Evolutionary conservation across 2,888 invertebrate genomes (phyloP), one percentile per base, ranked within the genome.

Genomic region (Listrodromus nycthemerus): DNA sequence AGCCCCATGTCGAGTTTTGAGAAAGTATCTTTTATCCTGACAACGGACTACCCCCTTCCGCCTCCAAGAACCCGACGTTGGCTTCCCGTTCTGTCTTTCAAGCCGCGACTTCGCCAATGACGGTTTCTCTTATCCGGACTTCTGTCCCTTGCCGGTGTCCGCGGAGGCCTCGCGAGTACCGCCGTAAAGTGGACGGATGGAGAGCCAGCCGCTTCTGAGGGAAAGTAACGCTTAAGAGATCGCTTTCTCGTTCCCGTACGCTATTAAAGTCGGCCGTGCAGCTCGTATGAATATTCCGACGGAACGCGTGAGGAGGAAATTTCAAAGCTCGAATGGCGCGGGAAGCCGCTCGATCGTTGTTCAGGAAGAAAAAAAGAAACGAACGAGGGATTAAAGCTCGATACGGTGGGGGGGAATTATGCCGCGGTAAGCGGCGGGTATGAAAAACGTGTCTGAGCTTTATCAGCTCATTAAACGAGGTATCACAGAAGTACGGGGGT

Each of bases 1-100:
- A 88, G 87, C 82, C 85, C 37, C 63, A 65, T 80, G 69, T 66
- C 75, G 78, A 88, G 87, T 88, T 41, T 89, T 88, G 82, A 87
- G 87, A 89, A 81, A 76, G 74, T 74, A 78, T 75, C 65, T 24
- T 65, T 75, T 48, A 48, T 30, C 74, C 50, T 21, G 74, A 74
- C 63, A 13, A 50, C 24, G 48, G 41, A 16, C 52, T 74, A 63
- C 19, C 19, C 8, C 52, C 52, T 2, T 13, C 13, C 41, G 13
- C 19, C n/a, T 30, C 50, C 16, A 19, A 37, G 33, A 10, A 48
- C 63, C 75, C 73, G 45, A 8, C 41, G 52, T 58, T 65, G 70
- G 65, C 78, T 55, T 79, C 63, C 61, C 50, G 50, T 70, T 45
- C 16, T 61, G 41, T 83, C 82, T 83, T 83, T 75, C 82, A 74